Conservation (phyloP, 1,140 invertebrate species). For the Leguminivora glycinivorella region DNA sequence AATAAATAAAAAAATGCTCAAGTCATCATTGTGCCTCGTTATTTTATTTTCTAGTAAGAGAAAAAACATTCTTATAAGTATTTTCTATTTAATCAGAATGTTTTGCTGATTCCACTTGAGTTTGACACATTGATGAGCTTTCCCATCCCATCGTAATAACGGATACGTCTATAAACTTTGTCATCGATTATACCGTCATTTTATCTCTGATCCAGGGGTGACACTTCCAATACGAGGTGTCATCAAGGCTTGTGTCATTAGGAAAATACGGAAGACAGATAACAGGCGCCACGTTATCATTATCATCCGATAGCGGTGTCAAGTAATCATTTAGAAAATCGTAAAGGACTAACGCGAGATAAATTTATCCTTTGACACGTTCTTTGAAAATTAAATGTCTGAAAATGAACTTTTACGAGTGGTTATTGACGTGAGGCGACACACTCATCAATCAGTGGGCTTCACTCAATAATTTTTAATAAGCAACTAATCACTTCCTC, state of each 20-base stretch:
- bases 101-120: slow-evolving; percentile 10
- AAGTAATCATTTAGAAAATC: slow-evolving; percentile 29
- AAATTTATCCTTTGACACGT: slow-evolving; percentile 29
- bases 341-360: slow-evolving; percentile 25
- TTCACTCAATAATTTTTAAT: slow-evolving; percentile 78
- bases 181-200: slow-evolving; percentile 25
- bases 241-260: slow-evolving; percentile 28
- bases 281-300: slow-evolving; percentile 28
- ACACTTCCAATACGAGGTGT: slow-evolving; percentile 28
- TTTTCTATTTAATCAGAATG: neutral
- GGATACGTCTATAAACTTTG: slow-evolving; percentile 26
- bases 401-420: slow-evolving; percentile 30
- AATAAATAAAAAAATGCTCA: too few species aligned
- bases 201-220: slow-evolving; percentile 28
- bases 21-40: too few species aligned
- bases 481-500: slow-evolving; percentile 75
- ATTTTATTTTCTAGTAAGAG: neutral
- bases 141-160: slow-evolving; percentile 25
- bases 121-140: slow-evolving; percentile 28
- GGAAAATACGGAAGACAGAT: slow-evolving; percentile 28
- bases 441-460: slow-evolving; percentile 68
- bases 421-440: slow-evolving; percentile 39
- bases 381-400: slow-evolving; percentile 19
- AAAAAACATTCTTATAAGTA: neutral
- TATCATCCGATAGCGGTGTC: slow-evolving; percentile 27